Evolutionary conservation across 2,888 invertebrate genomes (phyloP), one percentile per base, ranked within the genome.

Genomic region (Clepsis dumicolana): DNA sequence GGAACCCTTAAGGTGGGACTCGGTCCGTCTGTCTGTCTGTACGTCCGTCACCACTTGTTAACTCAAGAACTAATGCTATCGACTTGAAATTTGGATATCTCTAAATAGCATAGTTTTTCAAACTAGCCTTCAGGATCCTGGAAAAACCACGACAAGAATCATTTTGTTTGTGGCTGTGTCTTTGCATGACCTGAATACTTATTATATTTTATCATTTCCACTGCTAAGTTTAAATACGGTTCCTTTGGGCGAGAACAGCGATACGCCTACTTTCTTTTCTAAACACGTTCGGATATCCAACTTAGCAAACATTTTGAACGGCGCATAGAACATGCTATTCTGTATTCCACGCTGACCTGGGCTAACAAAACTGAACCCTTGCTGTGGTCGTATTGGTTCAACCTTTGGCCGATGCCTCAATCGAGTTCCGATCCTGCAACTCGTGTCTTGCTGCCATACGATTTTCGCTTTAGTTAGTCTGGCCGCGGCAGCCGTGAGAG

Each of bases 321-420:
- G 48, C 48, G 21, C 48, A 48, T 48, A 21, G 48, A 48, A 21
- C 48, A 29, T 27, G 8, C 44, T 12, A 29, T 27, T 48, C 25
- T 57, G 44, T 65, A 38, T 50, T 53, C 54, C 7, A 14, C 21
- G 35, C 38, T 59, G 59, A 65, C 53, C 65, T 61, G 29, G 29
- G 65, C 10, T 50, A 57, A 67, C 50, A 48, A 57, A 61, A 57
- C 48, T 57, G 50, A 38, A 27, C 50, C 53, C 18, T 32, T 18
- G 16, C 27, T 24, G 27, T 38, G 21, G 32, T 14, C 14, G 41
- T 63, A 64, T 68, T 57, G 41, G 25, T 29, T 38, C 57, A 68
- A 68, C 64, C 68, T 68, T 65, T 70, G 65, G 56, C 50, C 70
- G 70, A 50, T 38, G 53, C 50, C 38, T 53, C 64, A 63, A 64